A percentile compares a stretch with the other conserved stretches of the same genome.
Conservation (phyloP, 2,888 invertebrate species). For the Taphrorychus bicolor region DNA sequence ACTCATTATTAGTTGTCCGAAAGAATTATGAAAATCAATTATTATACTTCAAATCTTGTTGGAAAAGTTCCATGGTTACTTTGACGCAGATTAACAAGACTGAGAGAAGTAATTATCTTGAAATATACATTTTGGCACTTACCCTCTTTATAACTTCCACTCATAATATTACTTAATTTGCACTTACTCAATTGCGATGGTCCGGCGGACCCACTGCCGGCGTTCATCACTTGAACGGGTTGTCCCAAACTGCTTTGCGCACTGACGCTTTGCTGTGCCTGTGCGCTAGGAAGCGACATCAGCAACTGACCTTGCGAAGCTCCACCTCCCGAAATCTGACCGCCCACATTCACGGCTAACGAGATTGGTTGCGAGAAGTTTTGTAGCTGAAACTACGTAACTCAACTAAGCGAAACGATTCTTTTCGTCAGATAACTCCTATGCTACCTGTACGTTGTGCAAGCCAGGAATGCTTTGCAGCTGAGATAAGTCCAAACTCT, state of each 20-base stretch:
- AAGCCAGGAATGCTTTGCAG: slow-evolving; percentile 73
- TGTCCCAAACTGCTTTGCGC: slow-evolving; percentile 9
- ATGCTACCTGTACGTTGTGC: slow-evolving; percentile 65
- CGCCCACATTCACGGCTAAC: slow-evolving; percentile 77
- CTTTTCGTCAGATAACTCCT: not conserved
- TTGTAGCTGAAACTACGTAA: slow-evolving; percentile 76
- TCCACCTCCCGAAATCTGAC: slow-evolving; percentile 64
- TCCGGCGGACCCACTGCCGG: slow-evolving; percentile 47
- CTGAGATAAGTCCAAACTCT: slow-evolving; percentile 77
- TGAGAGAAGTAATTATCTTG: no score
- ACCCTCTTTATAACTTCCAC: no score
- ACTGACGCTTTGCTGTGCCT: slow-evolving; percentile 53
- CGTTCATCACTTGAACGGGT: slow-evolving; percentile 53
- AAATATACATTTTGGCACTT: no score
- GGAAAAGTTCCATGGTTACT: no score
- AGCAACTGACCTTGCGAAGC: slow-evolving; percentile 53
- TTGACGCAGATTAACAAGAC: no score
- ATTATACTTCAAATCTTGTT: no score
- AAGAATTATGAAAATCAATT: no score
- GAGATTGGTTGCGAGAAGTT: slow-evolving; percentile 88
- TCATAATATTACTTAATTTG: no score
- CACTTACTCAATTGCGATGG: slow-evolving; percentile 54
- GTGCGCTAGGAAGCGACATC: slow-evolving; percentile 57
- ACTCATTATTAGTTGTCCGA: no score
- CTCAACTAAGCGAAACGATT: not conserved